Evolutionary conservation across 2,113 vertebrate species (phyloP).

Genomic region (Pseudopipra pipra): DNA sequence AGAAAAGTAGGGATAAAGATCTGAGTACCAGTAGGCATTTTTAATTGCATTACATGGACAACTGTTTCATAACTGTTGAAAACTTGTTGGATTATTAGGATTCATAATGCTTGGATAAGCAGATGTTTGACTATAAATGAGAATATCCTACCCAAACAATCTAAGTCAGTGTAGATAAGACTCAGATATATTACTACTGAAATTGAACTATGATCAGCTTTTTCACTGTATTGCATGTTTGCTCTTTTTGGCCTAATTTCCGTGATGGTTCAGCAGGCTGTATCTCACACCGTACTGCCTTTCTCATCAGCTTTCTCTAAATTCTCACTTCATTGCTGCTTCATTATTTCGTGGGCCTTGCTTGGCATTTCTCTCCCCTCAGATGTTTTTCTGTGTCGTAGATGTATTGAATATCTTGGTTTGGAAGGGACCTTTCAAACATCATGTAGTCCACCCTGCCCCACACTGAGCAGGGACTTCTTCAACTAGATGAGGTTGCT

Average conservation of each 20-base stretch:
- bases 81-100: background rate
- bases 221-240: background rate
- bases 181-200: background rate
- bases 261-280: background rate
- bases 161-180: background rate
- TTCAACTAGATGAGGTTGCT: background rate
- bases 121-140: background rate
- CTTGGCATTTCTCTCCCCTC: background rate
- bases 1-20: background rate
- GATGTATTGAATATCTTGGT: background rate
- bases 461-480: background rate
- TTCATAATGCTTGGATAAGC: background rate
- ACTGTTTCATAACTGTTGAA: background rate
- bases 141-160: background rate
- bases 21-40: background rate
- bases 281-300: background rate
- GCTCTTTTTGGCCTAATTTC: background rate
- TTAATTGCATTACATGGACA: background rate
- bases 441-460: background rate
- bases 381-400: background rate
- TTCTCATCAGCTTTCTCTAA: background rate
- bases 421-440: background rate
- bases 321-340: background rate
- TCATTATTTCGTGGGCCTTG: background rate
- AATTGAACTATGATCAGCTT: background rate